Evolutionary conservation across 2,797 vertebrate genomes (phyloP), one percentile per base, ranked within the genome.

Genomic region (Propithecus deckenii): DNA sequence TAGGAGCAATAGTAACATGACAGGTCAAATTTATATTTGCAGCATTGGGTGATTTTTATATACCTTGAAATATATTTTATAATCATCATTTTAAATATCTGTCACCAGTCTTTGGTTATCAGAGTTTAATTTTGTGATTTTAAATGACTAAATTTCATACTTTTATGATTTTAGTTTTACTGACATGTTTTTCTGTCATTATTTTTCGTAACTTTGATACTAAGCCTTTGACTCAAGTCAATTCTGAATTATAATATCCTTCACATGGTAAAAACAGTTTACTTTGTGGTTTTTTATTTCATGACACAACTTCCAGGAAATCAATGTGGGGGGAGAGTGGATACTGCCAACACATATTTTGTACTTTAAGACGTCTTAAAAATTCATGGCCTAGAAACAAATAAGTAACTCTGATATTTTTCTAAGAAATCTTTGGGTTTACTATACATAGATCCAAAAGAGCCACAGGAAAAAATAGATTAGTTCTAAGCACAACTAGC

Each of bases 261-360:
- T 95, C 55, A 89, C 38, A 63, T 86, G 71, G 81, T 93, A 89
- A 94, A 88, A 96, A 86, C 57, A 96, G 63, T 93, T 96, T 72
- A 85, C 50, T 93, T 92, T 94, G 93, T 95, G 88, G 80, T 94
- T 96, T 96, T 97, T 96, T 93, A 76, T 88, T 93, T 95, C 80
- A 87, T 93, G 87, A 94, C 85, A 94, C 65, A 95, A 81, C 97
- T 97, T 97, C 61, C 92, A 97, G 89, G 94, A 97, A 97, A 85
- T 90, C 59, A 15, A 17, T 95, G n/a, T 23, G 10, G 55, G 59
- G 38, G 93, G 4, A 7, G 46, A 38, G 18, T 87, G 81, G 22
- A 32, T 80, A 94, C 57, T 97, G 79, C 89, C 92, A 97, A 80
- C 10, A 79, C 35, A 65, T 69, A 80, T 71, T 85, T 69, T 52